Conservation (phyloP, 2,113 vertebrate species). For the Orthonyx spaldingii region DNA sequence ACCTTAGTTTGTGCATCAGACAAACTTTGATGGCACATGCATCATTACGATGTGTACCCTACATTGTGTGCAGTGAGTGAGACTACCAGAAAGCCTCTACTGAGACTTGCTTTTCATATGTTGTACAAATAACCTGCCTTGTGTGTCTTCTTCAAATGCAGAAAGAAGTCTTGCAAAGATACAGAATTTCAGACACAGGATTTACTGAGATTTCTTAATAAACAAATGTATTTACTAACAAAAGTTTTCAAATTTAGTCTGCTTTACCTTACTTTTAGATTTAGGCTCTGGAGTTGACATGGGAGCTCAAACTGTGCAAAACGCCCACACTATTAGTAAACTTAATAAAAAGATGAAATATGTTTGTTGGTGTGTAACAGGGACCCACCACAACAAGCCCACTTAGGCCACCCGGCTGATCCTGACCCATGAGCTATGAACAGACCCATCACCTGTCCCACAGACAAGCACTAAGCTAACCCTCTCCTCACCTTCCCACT, state of each 20-base stretch:
- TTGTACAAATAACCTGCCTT: background rate
- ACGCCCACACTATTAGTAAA: rapidly evolving
- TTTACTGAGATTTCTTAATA: background rate
- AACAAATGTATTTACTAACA: background rate
- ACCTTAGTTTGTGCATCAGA: background rate
- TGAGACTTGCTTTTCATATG: background rate
- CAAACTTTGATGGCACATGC: background rate
- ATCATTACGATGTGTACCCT: too few species aligned
- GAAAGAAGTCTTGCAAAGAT: background rate
- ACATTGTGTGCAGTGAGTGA: background rate
- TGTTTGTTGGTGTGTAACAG: background rate
- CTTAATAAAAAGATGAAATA: background rate
- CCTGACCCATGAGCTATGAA: background rate
- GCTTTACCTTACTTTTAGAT: background rate
- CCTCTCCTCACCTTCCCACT: background rate
- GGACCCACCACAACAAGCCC: background rate
- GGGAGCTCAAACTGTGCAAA: background rate
- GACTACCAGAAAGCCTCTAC: background rate
- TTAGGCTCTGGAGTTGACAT: background rate
- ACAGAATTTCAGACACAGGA: background rate
- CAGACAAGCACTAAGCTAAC: rapidly evolving
- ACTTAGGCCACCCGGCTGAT: background rate
- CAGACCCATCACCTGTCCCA: background rate
- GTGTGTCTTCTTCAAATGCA: background rate
- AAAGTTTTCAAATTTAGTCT: background rate